phyloP scores from a whole-genome alignment of 2,888 invertebrate genomes.

The Blera fallax region DNA sequence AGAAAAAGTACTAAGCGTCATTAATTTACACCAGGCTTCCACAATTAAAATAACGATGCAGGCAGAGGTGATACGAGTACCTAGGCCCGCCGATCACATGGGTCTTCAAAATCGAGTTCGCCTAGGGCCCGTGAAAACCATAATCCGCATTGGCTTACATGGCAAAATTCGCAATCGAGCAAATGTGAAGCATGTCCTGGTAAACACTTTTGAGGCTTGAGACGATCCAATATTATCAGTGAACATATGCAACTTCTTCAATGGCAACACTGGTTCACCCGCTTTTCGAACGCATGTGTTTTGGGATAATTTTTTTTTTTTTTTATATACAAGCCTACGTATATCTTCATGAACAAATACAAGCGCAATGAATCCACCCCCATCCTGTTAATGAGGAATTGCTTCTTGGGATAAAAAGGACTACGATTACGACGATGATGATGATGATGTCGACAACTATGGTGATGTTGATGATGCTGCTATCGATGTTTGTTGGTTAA shows the following conservation, averaged over 20 bases:
- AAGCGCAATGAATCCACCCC: conserved; percentile 41
- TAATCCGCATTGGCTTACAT: too few relatives aligned
- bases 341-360: conserved; percentile 45
- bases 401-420: conserved; percentile 50
- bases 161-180: too few relatives aligned
- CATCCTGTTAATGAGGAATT: conserved; percentile 53
- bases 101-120: too few relatives aligned
- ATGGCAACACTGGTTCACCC: conserved; percentile 63
- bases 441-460: conserved; percentile 26
- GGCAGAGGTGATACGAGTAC: too few relatives aligned
- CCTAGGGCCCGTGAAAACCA: too few relatives aligned
- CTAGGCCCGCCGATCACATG: too few relatives aligned
- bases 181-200: too few relatives aligned
- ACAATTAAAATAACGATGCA: too few relatives aligned
- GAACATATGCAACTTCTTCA: not conserved
- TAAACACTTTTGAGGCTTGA: not conserved
- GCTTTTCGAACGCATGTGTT: conserved; percentile 52
- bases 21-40: too few relatives aligned
- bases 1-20: too few relatives aligned
- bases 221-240: not conserved
- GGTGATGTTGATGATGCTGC: conserved; percentile 52
- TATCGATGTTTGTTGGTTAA: conserved; percentile 65
- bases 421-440: conserved; percentile 35
- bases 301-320: conserved; percentile 32
- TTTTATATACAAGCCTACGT: conserved; percentile 49